Conservation (phyloP, 2,113 vertebrate species). For the Tetrao urogallus region DNA sequence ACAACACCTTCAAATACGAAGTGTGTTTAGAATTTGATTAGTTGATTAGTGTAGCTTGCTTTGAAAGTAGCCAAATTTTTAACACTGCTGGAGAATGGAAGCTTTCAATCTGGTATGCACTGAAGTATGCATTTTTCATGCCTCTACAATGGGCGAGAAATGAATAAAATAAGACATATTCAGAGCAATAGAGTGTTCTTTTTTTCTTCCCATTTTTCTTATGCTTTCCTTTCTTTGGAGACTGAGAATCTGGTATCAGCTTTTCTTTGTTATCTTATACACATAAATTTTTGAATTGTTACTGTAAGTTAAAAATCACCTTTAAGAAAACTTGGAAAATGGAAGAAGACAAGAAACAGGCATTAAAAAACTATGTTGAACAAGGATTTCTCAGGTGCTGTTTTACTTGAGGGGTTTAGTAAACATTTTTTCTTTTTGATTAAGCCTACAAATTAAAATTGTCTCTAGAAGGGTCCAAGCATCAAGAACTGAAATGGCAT, state of each 20-base stretch:
- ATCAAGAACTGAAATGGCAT: neutral
- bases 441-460: neutral
- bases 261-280: neutral
- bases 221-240: neutral
- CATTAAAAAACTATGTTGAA: neutral
- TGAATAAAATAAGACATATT: neutral
- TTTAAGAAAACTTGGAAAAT: neutral
- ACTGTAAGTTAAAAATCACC: neutral
- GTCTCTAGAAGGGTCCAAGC: neutral
- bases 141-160: neutral
- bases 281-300: neutral
- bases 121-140: neutral
- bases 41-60: neutral
- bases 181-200: neutral
- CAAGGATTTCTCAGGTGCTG: neutral
- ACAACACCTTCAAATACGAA: neutral
- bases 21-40: neutral
- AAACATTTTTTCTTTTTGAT: neutral
- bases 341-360: neutral
- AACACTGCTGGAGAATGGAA: neutral
- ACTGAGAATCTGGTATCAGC: neutral
- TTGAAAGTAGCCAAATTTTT: neutral
- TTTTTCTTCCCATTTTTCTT: neutral
- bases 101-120: neutral
- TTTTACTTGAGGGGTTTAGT: neutral